Base-by-base conservation (phyloP, 2,113 vertebrate genomes). In the Vulpes ferrilata region DNA sequence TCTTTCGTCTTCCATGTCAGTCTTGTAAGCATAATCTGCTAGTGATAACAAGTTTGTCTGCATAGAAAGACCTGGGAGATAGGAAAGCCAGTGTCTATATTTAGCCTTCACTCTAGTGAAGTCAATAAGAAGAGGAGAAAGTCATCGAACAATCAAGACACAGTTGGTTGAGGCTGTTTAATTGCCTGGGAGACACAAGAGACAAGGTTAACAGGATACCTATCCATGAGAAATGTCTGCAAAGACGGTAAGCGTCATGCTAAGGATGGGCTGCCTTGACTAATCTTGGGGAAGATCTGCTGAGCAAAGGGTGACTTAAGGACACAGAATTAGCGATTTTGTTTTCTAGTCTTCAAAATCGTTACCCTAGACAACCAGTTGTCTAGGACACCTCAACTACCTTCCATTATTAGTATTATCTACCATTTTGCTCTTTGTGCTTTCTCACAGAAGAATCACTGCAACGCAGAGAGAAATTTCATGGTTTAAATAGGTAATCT, bases 51-150 rank as follows among this genome's bases (percentile, higher is more conserved):
- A 89, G 87, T 94, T 74, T 73, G 32, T 82, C 74, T 90, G 60
- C 86, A 76, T 11, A 89, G 87, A 93, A 90, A 92, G 64, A 62
- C 62, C n/a, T n/a, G 11, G 20, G 27, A 83, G 95, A 97, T 90
- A 97, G 8, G 86, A 83, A n/a, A 57, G 38, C n/a, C 6, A 17
- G 48, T 20, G 53, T 25, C 92, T 97, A 96, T 93, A 95, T 97
- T 96, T 97, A 98, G 95, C 78, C 55, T 85, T 71, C 79, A 67
- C 73, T 92, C 60, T 38, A 96, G 83, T 80, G 20, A 93, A 93
- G 92, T 97, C 87, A 96, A 67, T 69, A 64, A 93, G 92, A 93
- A 97, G 65, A 90, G 94, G 89, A 96, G 83, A 89, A 87, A 96
- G 85, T 30, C 85, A 83, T 88, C 20, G 20, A 87, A 65, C 59